A percentile compares a stretch with the other conserved stretches of the same genome.
These are phyloP conservation scores for Salvelinus sp. DNA, from an alignment of 2,113 vertebrate genomes.

Conservation along the genomic window DNA sequence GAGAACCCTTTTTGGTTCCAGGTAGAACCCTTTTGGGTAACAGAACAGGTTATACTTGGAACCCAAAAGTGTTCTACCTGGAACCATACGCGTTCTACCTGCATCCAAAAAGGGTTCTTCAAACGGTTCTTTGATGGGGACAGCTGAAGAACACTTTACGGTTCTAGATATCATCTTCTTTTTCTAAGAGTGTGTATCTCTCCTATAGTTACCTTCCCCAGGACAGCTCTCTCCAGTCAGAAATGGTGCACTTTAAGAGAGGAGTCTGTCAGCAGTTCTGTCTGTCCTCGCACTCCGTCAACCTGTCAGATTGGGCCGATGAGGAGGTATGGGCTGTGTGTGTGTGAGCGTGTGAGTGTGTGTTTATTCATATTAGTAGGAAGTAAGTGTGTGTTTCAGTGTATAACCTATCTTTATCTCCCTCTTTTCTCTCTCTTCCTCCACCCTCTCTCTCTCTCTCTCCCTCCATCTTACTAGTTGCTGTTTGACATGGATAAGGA, in stretches of 20 bases:
- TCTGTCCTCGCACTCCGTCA: conserved; percentile 91
- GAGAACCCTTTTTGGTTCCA: too few species aligned
- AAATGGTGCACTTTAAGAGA: conserved; percentile 91
- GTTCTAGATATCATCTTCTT: background rate
- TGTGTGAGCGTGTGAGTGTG: too few species aligned
- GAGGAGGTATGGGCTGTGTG: conserved; percentile 81
- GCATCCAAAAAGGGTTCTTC: too few species aligned
- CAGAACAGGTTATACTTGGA: too few species aligned
- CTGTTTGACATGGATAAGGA: conserved; percentile 92
- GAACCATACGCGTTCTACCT: too few species aligned
- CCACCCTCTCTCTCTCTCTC: background rate
- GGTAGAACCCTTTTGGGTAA: too few species aligned
- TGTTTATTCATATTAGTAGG: background rate
- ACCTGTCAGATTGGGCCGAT: conserved; percentile 92
- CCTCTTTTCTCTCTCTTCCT: too few species aligned
- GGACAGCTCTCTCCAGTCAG: conserved; percentile 89
- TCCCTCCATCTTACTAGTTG: conserved; percentile 71
- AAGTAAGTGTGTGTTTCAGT: too few species aligned
- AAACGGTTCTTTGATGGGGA: too few species aligned
- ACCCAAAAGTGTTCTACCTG: too few species aligned
- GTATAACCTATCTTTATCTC: too few species aligned
- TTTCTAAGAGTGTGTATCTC: background rate
- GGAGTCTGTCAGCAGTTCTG: conserved; percentile 97
- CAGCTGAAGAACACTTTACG: too few species aligned
- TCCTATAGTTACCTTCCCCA: conserved; percentile 87